Conservation (phyloP, 2,113 vertebrate genomes). For the Speoplatyrhinus poulsoni region DNA sequence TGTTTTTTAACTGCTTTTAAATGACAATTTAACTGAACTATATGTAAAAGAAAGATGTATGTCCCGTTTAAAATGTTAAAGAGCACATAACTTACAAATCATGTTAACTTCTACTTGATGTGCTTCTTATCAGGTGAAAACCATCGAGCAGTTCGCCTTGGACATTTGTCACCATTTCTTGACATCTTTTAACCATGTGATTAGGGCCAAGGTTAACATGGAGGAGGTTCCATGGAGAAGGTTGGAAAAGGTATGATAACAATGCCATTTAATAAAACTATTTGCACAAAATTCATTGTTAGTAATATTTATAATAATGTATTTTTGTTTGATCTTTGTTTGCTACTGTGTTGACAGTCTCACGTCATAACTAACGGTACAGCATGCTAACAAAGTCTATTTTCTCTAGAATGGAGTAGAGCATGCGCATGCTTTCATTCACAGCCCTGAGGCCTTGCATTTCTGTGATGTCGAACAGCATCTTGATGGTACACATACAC, state of each 20-base stretch:
- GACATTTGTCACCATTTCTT: slow-evolving; percentile 86
- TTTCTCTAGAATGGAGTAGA: slow-evolving; percentile 76
- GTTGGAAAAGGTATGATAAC: slow-evolving; percentile 80
- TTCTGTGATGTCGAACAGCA: slow-evolving; percentile 86
- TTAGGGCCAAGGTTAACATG: slow-evolving; percentile 77
- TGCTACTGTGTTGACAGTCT: neutral
- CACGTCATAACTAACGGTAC: neutral
- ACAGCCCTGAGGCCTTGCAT: slow-evolving; percentile 76
- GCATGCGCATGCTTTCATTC: slow-evolving; percentile 85
- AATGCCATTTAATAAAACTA: neutral
- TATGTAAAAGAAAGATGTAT: too few relatives aligned
- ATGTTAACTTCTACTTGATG: neutral
- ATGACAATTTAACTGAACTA: too few relatives aligned
- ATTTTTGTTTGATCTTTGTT: neutral
- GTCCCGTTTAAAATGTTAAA: too few relatives aligned
- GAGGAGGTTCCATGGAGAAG: slow-evolving; percentile 86
- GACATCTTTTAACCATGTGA: slow-evolving; percentile 84
- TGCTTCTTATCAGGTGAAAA: slow-evolving; percentile 75
- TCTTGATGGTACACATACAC: slow-evolving; percentile 70
- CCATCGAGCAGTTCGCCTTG: slow-evolving; percentile 84
- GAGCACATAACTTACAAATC: too few relatives aligned
- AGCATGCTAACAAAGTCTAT: neutral
- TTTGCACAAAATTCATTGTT: neutral
- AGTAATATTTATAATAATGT: neutral
- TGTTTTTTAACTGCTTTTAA: too few relatives aligned